Conservation (phyloP, 2,888 invertebrate genomes). For the Ethmia dodecea region DNA sequence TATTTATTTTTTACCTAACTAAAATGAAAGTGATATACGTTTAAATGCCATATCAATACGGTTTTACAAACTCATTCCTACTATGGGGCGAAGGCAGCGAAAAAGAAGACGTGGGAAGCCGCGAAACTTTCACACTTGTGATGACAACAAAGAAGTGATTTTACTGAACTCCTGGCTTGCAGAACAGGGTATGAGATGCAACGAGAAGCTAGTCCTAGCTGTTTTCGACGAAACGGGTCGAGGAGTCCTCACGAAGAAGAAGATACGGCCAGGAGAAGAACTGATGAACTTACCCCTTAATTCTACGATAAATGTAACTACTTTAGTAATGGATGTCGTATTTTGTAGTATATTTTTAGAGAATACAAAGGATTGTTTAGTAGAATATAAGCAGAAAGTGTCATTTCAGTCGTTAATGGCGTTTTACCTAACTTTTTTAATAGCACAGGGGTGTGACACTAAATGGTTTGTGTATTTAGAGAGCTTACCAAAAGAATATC, state of each 20-base stretch:
- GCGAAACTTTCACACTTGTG: constrained; percentile 47
- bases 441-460: constrained; percentile 71
- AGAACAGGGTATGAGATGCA: constrained; percentile 74
- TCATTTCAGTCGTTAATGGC: constrained; percentile 85
- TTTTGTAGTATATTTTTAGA: constrained; percentile 70
- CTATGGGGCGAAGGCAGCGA: constrained; percentile 74
- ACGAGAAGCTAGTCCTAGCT: constrained; percentile 74
- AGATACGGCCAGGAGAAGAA: constrained; percentile 74
- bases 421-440: constrained; percentile 84
- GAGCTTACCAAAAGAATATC: constrained; percentile 81
- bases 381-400: constrained; percentile 50
- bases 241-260: constrained; percentile 81
- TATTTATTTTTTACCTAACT: too few species aligned
- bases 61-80: constrained; percentile 1
- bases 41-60: neutral
- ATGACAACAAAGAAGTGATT: constrained; percentile 53
- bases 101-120: constrained; percentile 48
- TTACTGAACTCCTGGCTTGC: constrained; percentile 74
- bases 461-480: constrained; percentile 81
- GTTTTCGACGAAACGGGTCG: constrained; percentile 83
- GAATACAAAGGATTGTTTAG: constrained; percentile 61
- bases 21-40: too few species aligned
- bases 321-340: constrained; percentile 69
- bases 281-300: constrained; percentile 79
- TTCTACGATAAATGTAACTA: constrained; percentile 77